phyloP scores from a whole-genome alignment of 2,797 vertebrate genomes.

The Odontamblyopus lacepedii region DNA sequence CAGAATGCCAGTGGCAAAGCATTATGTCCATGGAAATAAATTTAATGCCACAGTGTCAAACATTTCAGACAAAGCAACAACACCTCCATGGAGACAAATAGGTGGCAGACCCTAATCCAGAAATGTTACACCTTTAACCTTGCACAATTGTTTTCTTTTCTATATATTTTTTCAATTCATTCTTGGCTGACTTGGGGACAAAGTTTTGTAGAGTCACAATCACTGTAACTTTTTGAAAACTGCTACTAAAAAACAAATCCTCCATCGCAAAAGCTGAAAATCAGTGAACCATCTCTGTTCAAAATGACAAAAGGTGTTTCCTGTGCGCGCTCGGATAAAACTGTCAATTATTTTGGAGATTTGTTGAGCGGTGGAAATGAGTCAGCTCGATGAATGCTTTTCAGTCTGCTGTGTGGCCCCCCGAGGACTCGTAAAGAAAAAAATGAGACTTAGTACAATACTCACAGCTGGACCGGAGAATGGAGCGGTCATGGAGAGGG shows the following conservation, averaged over 20 bases:
- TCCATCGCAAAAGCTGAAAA: not conserved
- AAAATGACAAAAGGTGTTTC: not conserved
- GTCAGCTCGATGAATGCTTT: not conserved
- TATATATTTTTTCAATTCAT: too few species aligned
- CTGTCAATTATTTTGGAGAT: not conserved
- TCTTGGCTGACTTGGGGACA: too few species aligned
- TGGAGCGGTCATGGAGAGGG: constrained; percentile 12
- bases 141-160: too few species aligned
- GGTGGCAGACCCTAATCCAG: too few species aligned
- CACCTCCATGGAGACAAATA: too few species aligned
- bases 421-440: not conserved
- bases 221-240: not conserved
- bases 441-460: constrained; percentile 17
- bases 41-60: too few species aligned
- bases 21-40: too few species aligned
- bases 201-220: not conserved
- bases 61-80: too few species aligned
- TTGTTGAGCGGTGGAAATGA: constrained; percentile 7
- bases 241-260: not conserved
- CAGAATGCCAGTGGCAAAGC: too few species aligned
- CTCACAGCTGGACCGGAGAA: constrained; percentile 53
- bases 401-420: not conserved
- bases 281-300: not conserved
- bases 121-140: too few species aligned
- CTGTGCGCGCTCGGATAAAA: not conserved